Percentiles rank a stretch among this genome's conserved stretches.
Evolutionary conservation across 2,113 vertebrate species (phyloP).

Genomic region (Dipodomys spectabilis): DNA sequence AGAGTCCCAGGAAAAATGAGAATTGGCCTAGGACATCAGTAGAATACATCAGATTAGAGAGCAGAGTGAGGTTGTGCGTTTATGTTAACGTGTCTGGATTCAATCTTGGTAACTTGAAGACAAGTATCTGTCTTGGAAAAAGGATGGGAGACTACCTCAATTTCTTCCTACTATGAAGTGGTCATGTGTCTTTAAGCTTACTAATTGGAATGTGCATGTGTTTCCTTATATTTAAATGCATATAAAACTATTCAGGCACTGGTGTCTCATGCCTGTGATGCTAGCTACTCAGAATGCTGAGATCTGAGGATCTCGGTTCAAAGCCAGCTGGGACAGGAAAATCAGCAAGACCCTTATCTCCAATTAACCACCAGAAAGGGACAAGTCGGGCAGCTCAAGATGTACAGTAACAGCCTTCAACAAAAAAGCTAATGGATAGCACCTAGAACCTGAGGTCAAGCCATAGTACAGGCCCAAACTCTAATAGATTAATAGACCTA

Average conservation of each 20-base stretch:
- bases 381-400: no score
- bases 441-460: no score
- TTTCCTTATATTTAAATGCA: not conserved
- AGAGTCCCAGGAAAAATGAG: not conserved
- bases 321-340: no score
- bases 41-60: not conserved
- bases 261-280: no score
- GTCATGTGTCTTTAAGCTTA: not conserved
- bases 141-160: not conserved
- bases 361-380: no score
- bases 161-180: not conserved
- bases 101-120: not conserved
- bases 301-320: no score
- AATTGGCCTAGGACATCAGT: not conserved
- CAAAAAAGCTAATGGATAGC: no score
- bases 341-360: no score
- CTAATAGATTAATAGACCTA: not conserved
- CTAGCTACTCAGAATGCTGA: no score
- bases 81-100: not conserved
- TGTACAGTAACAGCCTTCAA: no score
- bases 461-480: no score
- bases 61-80: not conserved
- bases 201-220: not conserved
- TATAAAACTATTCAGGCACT: not conserved
- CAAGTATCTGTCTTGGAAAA: not conserved